Base-by-base conservation (phyloP, 2,888 invertebrate genomes). In the Drosophila emarginata region DNA sequence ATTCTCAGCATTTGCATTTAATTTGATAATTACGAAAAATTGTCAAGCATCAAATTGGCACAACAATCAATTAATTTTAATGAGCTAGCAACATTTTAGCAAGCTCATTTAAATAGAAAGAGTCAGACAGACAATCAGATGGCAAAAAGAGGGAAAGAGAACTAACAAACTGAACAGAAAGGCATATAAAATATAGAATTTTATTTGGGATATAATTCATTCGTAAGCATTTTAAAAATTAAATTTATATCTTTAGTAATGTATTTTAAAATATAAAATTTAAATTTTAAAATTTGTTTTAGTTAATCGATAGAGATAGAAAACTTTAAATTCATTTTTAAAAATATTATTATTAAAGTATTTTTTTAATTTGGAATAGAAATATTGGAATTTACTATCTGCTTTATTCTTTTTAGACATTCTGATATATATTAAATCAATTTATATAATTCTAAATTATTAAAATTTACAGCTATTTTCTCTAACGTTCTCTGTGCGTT, bases 31-130 rank as follows among this genome's bases (percentile, higher is more conserved):
- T 79, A 56, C 64, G 36, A 64, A 69, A 65, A 60, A 45, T 45
- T 21, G 64, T 66, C 66, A 64, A 77, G 74, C 65, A 73, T 45
- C 61, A 64, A 70, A 74, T 58, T 74, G 65, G 40, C 32, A 80
- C 60, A 40, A 21, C 39, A 71, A 69, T 68, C 59, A 54, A 32
- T 67, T 58, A 21, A 45, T 45, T 45, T 80, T 64, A 76, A 81
- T 67, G 72, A 64, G 68, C 67, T 67, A 58, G 39, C 68, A 72
- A 64, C 32, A 71, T 77, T 77, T 45, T 26, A 32, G 2, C 58
- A 62, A 69, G 53, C 63, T 53, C 21, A 45, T 45, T 45, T 45
- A 32, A 32, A 32, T 32, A 45, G 45, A 45, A 45, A 45, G 18
- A 21, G 45, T 15, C 40, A 14, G 40, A 18, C 40, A 40, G 15